Percentiles rank a stretch among this genome's conserved stretches.
phyloP scores from a whole-genome alignment of 2,888 invertebrate genomes.

The Sclerodermus sp. region DNA sequence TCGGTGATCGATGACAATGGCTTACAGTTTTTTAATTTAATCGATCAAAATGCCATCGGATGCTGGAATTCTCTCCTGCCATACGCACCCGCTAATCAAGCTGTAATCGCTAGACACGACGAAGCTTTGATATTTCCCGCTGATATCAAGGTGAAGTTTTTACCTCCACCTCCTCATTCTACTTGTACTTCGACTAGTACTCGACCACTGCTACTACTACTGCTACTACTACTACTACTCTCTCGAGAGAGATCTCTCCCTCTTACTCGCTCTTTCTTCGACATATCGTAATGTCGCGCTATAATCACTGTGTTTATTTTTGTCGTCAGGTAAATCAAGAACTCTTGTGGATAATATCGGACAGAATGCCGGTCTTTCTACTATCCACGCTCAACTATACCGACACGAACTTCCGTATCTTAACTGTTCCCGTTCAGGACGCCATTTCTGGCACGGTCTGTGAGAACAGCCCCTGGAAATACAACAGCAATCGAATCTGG shows the following conservation, averaged over 20 bases:
- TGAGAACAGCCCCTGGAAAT: slow-evolving; percentile 56
- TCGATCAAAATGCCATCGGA: slow-evolving; percentile 80
- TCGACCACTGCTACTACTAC: too few relatives aligned
- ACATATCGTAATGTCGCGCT: too few relatives aligned
- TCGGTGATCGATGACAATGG: slow-evolving; percentile 76
- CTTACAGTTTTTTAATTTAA: slow-evolving; percentile 74
- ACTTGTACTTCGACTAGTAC: too few relatives aligned
- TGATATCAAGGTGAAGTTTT: slow-evolving; percentile 82
- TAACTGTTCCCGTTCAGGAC: slow-evolving; percentile 68
- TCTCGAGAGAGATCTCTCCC: too few relatives aligned
- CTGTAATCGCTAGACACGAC: slow-evolving; percentile 74
- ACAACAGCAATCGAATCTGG: slow-evolving; percentile 42
- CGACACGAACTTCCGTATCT: slow-evolving; percentile 78
- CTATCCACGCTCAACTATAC: slow-evolving; percentile 70
- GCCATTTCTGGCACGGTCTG: slow-evolving; percentile 75
- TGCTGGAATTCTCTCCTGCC: slow-evolving; percentile 77
- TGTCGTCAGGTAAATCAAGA: slow-evolving; percentile 68
- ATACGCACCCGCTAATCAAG: slow-evolving; percentile 68
- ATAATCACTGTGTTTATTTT: too few relatives aligned
- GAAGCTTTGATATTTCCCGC: slow-evolving; percentile 76
- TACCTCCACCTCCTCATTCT: too few relatives aligned
- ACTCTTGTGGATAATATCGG: slow-evolving; percentile 77
- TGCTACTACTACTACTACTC: too few relatives aligned
- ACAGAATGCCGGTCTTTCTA: slow-evolving; percentile 79
- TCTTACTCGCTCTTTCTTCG: too few relatives aligned